Conservation (phyloP, 2,888 invertebrate species). For the Amaurobius ferox region DNA sequence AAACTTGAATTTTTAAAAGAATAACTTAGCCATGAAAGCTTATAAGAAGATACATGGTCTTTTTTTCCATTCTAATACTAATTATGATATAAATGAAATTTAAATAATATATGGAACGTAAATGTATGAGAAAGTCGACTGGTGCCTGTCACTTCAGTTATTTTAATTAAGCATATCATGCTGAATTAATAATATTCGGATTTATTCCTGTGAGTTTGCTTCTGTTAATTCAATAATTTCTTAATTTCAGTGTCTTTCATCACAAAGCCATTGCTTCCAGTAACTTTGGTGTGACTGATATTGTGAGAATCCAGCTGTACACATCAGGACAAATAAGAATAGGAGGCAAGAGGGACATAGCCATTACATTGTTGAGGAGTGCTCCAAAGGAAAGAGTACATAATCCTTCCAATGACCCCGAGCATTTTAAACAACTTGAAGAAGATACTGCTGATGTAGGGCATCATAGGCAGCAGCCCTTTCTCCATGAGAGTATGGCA, state of each 20-base stretch:
- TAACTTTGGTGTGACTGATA: constrained; percentile 36
- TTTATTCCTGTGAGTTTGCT: too few relatives aligned
- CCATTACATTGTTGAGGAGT: constrained; percentile 25
- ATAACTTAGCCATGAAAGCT: too few relatives aligned
- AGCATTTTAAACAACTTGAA: constrained; percentile 38
- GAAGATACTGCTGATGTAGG: constrained; percentile 15
- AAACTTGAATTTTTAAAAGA: too few relatives aligned
- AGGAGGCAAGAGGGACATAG: constrained; percentile 31
- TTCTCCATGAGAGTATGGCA: constrained; percentile 36
- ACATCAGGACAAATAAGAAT: constrained; percentile 8
- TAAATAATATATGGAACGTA: too few relatives aligned
- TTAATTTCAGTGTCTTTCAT: constrained; percentile 23
- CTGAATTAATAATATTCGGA: too few relatives aligned
- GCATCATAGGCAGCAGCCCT: constrained; percentile 30
- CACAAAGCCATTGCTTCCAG: constrained; percentile 21
- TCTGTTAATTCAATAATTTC: background rate
- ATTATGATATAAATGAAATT: too few relatives aligned
- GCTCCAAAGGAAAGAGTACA: constrained; percentile 13
- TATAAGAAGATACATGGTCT: too few relatives aligned
- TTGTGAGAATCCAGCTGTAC: constrained; percentile 20
- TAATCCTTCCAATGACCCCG: background rate
- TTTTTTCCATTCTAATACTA: too few relatives aligned
- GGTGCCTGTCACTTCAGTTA: too few relatives aligned
- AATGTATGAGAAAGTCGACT: too few relatives aligned
- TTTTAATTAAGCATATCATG: too few relatives aligned